Conservation (phyloP, 2,797 vertebrate genomes). For the Momotus momota region DNA sequence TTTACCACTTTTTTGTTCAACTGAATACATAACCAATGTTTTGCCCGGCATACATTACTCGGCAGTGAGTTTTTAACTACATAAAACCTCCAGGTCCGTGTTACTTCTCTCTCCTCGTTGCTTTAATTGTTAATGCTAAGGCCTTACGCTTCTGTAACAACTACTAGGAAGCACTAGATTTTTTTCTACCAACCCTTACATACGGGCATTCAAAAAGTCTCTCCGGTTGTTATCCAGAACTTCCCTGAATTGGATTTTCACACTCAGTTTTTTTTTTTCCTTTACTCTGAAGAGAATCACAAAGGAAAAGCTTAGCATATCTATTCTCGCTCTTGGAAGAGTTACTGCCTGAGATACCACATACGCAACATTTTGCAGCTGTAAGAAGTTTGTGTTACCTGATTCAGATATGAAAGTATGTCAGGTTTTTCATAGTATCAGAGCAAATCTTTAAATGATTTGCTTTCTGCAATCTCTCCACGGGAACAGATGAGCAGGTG, state of each 20-base stretch:
- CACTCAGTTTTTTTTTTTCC: background rate
- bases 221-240: background rate
- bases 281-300: background rate
- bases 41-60: background rate
- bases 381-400: background rate
- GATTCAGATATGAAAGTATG: background rate
- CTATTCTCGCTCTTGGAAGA: background rate
- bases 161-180: background rate
- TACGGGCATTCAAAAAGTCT: background rate
- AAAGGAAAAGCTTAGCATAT: background rate
- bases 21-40: background rate
- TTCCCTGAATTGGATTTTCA: background rate
- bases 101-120: background rate
- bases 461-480: background rate
- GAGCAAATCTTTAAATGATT: background rate
- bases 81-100: background rate
- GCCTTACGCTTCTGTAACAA: background rate
- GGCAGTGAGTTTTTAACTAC: background rate
- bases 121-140: background rate
- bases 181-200: background rate
- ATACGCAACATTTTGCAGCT: background rate
- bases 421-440: background rate
- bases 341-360: background rate
- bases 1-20: background rate
- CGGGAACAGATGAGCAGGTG: background rate